Conservation (phyloP, 2,888 invertebrate species). For the Drosophila emarginata region DNA sequence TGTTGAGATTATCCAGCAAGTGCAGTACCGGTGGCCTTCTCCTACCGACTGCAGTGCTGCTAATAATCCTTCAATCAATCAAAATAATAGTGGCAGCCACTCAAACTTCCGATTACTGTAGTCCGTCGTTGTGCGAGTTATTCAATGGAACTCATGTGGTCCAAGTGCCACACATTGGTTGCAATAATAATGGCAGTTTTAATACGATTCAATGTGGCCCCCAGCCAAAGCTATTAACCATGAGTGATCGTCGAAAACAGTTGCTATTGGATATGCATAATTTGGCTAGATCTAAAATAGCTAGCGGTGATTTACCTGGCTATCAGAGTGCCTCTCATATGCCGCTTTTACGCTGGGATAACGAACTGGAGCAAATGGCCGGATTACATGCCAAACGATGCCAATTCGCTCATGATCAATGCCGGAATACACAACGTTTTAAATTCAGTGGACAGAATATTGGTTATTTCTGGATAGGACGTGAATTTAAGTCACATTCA, state of each 20-base stretch:
- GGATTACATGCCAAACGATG: slow-evolving; percentile 78
- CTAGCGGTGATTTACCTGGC: slow-evolving; percentile 72
- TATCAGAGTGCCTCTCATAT: slow-evolving; percentile 76
- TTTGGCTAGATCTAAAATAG: slow-evolving; percentile 77
- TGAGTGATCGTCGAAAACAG: slow-evolving; percentile 77
- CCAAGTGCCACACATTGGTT: slow-evolving; percentile 72
- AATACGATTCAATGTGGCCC: slow-evolving; percentile 59
- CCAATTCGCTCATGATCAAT: slow-evolving; percentile 77
- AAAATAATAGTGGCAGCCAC: neutral
- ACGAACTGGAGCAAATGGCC: slow-evolving; percentile 78
- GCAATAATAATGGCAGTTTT: slow-evolving; percentile 73
- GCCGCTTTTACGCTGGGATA: slow-evolving; percentile 79
- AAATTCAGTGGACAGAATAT: slow-evolving; percentile 80
- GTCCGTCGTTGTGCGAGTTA: slow-evolving; percentile 71
- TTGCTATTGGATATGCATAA: slow-evolving; percentile 80
- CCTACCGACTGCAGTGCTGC: slow-evolving; percentile 46
- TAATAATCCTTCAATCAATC: slow-evolving; percentile 14
- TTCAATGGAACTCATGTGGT: slow-evolving; percentile 78
- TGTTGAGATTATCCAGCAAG: slow-evolving; percentile 52
- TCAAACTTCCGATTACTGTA: slow-evolving; percentile 52
- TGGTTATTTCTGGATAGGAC: slow-evolving; percentile 78
- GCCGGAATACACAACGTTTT: slow-evolving; percentile 78
- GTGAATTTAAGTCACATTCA: slow-evolving; percentile 79
- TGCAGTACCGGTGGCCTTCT: slow-evolving; percentile 33
- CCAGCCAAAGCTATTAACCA: slow-evolving; percentile 67